phyloP scores from a whole-genome alignment of 2,797 vertebrate genomes.

The Borostomias antarcticus region DNA sequence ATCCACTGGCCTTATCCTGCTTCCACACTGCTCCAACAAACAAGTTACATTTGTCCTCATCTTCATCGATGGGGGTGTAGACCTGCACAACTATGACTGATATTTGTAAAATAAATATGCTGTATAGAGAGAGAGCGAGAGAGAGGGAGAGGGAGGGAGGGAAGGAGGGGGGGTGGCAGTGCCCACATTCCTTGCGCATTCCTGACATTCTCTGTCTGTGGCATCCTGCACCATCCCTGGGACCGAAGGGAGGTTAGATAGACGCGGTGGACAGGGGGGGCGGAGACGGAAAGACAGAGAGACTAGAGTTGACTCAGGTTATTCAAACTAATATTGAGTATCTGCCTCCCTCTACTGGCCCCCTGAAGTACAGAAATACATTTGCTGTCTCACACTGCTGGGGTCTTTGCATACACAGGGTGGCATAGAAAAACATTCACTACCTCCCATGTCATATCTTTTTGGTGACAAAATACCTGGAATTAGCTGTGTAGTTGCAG shows the following conservation, averaged over 20 bases:
- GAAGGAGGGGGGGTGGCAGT: conserved; percentile 35
- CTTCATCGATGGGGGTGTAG: background rate
- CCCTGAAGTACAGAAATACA: background rate
- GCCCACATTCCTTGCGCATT: conserved; percentile 44
- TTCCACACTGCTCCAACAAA: background rate
- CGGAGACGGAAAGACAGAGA: conserved; percentile 9
- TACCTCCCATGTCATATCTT: background rate
- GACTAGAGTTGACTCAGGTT: background rate
- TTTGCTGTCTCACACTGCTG: background rate
- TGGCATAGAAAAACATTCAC: background rate
- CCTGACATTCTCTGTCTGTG: conserved; percentile 42
- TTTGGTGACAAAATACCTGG: background rate
- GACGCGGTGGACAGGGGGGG: background rate
- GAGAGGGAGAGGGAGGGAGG: conserved; percentile 28
- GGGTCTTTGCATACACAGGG: background rate
- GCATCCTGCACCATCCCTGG: conserved; percentile 36
- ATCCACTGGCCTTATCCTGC: background rate
- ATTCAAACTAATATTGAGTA: conserved; percentile 2
- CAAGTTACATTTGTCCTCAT: background rate
- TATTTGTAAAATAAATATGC: background rate
- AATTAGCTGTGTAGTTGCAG: background rate
- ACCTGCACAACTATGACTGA: background rate
- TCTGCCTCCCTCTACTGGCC: conserved; percentile 16
- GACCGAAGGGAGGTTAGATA: conserved; percentile 4
- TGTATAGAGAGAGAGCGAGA: conserved; percentile 34